phyloP scores from a whole-genome alignment of 2,888 invertebrate genomes.

The Limnephilus rhombicus region DNA sequence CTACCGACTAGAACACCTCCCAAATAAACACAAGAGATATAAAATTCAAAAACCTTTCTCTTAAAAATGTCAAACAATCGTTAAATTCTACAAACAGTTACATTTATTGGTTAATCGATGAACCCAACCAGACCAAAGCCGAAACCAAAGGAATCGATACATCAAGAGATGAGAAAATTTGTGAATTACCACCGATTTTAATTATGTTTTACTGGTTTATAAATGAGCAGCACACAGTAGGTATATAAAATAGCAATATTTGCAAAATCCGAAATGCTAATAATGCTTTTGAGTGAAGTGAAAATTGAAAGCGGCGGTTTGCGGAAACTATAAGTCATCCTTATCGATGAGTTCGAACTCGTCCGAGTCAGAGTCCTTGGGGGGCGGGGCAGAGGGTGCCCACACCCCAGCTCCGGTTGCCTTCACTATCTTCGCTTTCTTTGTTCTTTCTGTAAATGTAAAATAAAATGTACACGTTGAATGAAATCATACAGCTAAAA shows the following conservation, averaged over 20 bases:
- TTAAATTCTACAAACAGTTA: not conserved
- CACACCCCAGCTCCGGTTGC: not conserved
- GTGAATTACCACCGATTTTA: not conserved
- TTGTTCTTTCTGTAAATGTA: constrained; percentile 40
- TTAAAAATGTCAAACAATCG: not conserved
- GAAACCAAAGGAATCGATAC: not conserved
- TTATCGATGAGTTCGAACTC: constrained; percentile 63
- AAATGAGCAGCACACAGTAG: not conserved
- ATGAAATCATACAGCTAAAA: not conserved
- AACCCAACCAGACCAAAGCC: not conserved
- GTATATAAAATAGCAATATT: not conserved
- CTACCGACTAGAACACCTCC: not conserved
- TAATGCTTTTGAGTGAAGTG: not conserved
- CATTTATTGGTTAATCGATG: not conserved
- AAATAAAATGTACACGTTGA: not conserved
- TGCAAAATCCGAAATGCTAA: not conserved
- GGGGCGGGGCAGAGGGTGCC: constrained; percentile 40
- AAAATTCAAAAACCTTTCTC: not conserved
- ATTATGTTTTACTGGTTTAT: not conserved
- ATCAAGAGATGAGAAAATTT: not conserved
- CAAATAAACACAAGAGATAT: not conserved
- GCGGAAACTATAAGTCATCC: constrained; percentile 63
- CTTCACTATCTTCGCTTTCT: constrained; percentile 1
- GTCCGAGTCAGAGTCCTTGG: constrained; percentile 57
- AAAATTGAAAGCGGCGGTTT: not conserved